A percentile compares a stretch with the other conserved stretches of the same genome.
Evolutionary conservation across 2,113 vertebrate species (phyloP).

Genomic region (Thryonomys swinderianus): DNA sequence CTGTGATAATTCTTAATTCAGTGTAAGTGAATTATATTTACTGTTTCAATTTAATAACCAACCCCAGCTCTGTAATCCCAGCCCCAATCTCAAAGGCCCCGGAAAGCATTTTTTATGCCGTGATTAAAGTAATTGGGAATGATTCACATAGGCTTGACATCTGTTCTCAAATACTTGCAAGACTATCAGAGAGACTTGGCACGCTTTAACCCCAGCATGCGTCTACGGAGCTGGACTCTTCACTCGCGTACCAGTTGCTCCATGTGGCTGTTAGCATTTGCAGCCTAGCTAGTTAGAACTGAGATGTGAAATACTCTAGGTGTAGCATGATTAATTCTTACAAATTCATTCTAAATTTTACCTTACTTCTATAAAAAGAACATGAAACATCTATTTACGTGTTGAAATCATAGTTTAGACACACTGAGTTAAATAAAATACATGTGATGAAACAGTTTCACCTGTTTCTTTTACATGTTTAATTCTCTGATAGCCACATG

Average conservation of each 20-base stretch:
- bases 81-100: background rate
- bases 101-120: conserved; percentile 29
- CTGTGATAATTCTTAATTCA: background rate
- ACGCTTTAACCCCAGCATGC: background rate
- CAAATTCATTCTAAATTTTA: background rate
- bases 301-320: background rate
- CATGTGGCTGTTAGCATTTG: background rate
- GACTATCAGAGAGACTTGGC: background rate
- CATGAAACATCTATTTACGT: background rate
- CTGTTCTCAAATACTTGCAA: background rate
- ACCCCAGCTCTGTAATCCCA: background rate
- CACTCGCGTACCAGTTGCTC: background rate
- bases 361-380: conserved; percentile 15
- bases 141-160: background rate
- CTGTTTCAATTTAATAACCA: conserved; percentile 43
- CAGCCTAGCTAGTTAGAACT: background rate
- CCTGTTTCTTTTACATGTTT: conserved; percentile 37
- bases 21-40: conserved; percentile 32
- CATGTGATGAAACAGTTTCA: conserved; percentile 50
- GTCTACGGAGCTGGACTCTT: background rate
- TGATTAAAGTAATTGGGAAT: conserved; percentile 32
- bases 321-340: background rate
- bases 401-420: conserved; percentile 16
- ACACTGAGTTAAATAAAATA: background rate
- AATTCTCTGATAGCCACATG: conserved; percentile 29